Conservation (phyloP, 2,113 vertebrate species). For the Elachura formosa region DNA sequence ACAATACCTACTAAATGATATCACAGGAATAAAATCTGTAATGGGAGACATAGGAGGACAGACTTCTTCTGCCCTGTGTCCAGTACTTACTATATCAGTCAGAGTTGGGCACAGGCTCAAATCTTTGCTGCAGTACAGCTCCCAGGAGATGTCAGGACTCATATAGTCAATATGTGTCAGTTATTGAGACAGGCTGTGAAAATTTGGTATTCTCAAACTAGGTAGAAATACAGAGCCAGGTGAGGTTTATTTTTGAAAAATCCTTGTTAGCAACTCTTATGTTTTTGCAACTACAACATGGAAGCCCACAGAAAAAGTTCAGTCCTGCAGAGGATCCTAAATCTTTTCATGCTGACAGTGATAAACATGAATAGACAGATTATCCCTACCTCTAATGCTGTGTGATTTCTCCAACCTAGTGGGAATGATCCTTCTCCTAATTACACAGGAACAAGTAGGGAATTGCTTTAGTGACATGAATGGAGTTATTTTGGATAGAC, state of each 20-base stretch:
- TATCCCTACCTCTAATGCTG: neutral
- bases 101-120: neutral
- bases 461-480: constrained; percentile 43
- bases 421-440: constrained; percentile 35
- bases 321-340: neutral
- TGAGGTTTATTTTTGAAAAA: neutral
- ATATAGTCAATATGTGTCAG: neutral
- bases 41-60: neutral
- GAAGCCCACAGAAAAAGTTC: neutral
- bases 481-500: constrained; percentile 39
- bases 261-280: neutral
- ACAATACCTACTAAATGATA: neutral
- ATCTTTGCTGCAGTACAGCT: neutral
- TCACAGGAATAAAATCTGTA: neutral
- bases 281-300: neutral
- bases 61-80: neutral
- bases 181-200: neutral
- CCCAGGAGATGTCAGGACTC: neutral
- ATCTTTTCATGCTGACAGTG: neutral
- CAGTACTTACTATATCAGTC: neutral
- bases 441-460: constrained; percentile 44
- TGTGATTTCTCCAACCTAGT: constrained; percentile 36
- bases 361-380: neutral
- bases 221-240: neutral
- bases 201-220: neutral